Base-by-base conservation (phyloP, 2,113 vertebrate species). In the Stegostoma tigrinum region DNA sequence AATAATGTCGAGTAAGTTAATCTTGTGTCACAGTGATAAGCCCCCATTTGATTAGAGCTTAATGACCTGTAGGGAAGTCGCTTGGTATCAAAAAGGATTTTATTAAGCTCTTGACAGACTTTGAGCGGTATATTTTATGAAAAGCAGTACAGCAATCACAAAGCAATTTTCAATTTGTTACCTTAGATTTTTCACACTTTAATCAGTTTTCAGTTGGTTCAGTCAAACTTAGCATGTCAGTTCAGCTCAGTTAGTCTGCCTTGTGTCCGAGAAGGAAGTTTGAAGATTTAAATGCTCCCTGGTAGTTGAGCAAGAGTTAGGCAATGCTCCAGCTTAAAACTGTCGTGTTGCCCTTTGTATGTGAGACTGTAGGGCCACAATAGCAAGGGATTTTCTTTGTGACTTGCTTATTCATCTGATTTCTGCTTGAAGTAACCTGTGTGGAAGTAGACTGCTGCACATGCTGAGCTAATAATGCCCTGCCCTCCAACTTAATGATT, bases 91-190 rank as follows among this genome's bases (percentile, higher is more conserved):
- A 93, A 67, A 66, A 66, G 30, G 6, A 66, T 93, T 67, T 93
- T 67, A 93, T 93, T 34, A 67, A 38, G n/a, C 34, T 93, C 61
- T 66, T 93, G 89, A 93, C 89, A 66, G 89, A 66, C 55, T 66
- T 93, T n/a, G 34, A 93, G 89, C 24, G 15, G 34, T 66, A 17
- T 8, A 17, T n/a, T 38, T 61, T 66, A 67, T 93, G 66, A 93
- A 66, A 23, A 5, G 19, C 64, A n/a, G 34, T 23, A 23, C 61
- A 38, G 89, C n/a, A 93, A 66, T 93, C 89, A 66, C 34, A 42
- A 93, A 66, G 61, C 89, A 66, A 66, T 66, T 93, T 93, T 93
- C 89, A 38, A 67, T 66, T 66, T 93, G 89, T 66, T 19, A 19
- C 5, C 17, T 93, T 67, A 66, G 61, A 23, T 38, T 67, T 64